A percentile compares a stretch with the other conserved stretches of the same genome.
Evolutionary conservation across 2,888 invertebrate species (phyloP).

Genomic region (Brachynemurus nebulosus): DNA sequence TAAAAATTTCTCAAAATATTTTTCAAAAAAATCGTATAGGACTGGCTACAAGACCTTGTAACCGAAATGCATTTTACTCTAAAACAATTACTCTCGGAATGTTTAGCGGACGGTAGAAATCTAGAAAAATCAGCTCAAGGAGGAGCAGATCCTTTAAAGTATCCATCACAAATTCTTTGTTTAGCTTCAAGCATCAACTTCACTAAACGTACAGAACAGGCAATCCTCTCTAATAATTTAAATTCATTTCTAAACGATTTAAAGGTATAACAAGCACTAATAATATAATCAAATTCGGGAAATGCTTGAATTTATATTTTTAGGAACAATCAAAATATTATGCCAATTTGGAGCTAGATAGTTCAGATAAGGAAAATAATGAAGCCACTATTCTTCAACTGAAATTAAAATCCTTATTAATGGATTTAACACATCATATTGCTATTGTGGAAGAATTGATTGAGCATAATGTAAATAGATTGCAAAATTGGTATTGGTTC

Average conservation of each 20-base stretch:
- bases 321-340: conserved; percentile 36
- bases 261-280: conserved; percentile 25
- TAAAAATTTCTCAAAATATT: neutral
- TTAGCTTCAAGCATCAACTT: conserved; percentile 75
- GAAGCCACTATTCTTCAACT: conserved; percentile 35
- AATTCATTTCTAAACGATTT: conserved; percentile 35
- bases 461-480: conserved; percentile 46
- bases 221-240: conserved; percentile 53
- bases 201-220: conserved; percentile 69
- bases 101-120: conserved; percentile 36
- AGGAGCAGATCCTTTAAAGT: conserved; percentile 44
- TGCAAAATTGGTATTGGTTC: conserved; percentile 85
- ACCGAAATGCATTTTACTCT: conserved; percentile 69
- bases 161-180: conserved; percentile 70
- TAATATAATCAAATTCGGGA: neutral
- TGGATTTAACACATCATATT: conserved; percentile 88
- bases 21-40: conserved; percentile 29
- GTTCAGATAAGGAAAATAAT: conserved; percentile 18
- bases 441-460: conserved; percentile 68
- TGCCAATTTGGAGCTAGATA: conserved; percentile 31
- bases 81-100: conserved; percentile 48
- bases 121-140: conserved; percentile 26
- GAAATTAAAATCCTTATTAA: conserved; percentile 81
- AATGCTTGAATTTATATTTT: conserved; percentile 15
- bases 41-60: conserved; percentile 69